Evolutionary conservation across 2,888 invertebrate species (phyloP).

Genomic region (Vandiemenella viatica): DNA sequence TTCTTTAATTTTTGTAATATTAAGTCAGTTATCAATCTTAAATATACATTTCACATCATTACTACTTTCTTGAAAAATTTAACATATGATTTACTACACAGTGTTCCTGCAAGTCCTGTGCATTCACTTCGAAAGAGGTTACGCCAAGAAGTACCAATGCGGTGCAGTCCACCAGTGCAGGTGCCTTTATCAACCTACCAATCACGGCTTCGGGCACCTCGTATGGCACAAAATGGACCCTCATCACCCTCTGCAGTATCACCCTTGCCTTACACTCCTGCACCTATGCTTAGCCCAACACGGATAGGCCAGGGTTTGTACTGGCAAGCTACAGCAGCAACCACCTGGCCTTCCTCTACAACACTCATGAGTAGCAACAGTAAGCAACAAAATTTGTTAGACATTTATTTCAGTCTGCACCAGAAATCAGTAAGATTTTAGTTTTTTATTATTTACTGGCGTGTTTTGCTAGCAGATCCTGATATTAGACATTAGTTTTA

Average conservation of each 20-base stretch:
- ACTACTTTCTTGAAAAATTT: too few species aligned
- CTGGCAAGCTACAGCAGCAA: constrained; percentile 31
- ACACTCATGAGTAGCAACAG: constrained; percentile 17
- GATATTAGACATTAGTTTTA: constrained; percentile 1
- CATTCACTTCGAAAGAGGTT: constrained; percentile 42
- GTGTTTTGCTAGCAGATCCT: too few species aligned
- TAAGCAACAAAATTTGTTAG: too few species aligned
- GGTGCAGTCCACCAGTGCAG: constrained; percentile 29
- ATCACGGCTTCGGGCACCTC: constrained; percentile 36
- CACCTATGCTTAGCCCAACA: constrained; percentile 86
- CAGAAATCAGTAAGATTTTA: too few species aligned
- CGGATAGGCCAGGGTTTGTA: constrained; percentile 78
- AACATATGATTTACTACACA: constrained; percentile 21
- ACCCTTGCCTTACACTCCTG: constrained; percentile 69
- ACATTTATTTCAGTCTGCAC: too few species aligned
- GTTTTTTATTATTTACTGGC: too few species aligned
- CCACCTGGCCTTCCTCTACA: constrained; percentile 26
- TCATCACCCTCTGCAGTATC: constrained; percentile 21
- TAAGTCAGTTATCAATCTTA: too few species aligned
- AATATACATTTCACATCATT: too few species aligned
- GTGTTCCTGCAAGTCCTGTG: constrained; percentile 46
- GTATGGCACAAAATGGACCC: constrained; percentile 27
- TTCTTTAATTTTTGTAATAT: too few species aligned
- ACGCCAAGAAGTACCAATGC: constrained; percentile 22
- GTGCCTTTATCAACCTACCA: too few species aligned